Evolutionary conservation across 2,113 vertebrate genomes (phyloP).

Genomic region (Channa maculata): DNA sequence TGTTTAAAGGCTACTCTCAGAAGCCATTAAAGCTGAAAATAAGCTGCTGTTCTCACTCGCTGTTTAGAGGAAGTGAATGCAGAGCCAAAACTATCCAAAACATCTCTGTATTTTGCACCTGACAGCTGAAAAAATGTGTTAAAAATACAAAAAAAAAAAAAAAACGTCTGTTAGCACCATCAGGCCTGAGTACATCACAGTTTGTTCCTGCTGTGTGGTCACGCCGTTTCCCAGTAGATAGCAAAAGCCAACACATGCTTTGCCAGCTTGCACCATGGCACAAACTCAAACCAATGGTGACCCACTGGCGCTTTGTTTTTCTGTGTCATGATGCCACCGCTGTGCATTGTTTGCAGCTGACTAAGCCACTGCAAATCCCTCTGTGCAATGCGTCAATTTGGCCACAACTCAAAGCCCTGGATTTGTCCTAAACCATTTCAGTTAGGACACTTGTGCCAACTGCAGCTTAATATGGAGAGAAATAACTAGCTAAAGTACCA

Average conservation of each 20-base stretch:
- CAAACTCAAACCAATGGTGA: constrained; percentile 59
- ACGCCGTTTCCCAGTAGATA: constrained; percentile 36
- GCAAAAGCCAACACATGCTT: constrained; percentile 44
- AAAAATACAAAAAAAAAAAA: background rate
- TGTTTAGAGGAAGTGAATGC: background rate
- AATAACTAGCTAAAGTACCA: constrained; percentile 58
- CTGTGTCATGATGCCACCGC: constrained; percentile 69
- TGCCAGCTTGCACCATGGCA: constrained; percentile 43
- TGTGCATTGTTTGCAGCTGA: constrained; percentile 71
- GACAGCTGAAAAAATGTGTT: background rate
- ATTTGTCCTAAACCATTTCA: constrained; percentile 67
- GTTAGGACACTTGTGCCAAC: constrained; percentile 36
- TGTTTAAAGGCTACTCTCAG: background rate
- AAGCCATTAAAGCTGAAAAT: background rate
- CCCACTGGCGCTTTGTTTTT: constrained; percentile 71
- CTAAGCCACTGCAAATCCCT: constrained; percentile 71
- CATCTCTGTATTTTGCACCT: background rate
- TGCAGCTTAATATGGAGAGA: constrained; percentile 43
- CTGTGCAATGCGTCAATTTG: constrained; percentile 56
- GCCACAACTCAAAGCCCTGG: constrained; percentile 66
- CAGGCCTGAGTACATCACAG: background rate
- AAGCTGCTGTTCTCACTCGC: background rate
- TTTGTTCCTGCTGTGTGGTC: constrained; percentile 64
- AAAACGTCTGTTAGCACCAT: background rate
- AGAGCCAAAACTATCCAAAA: background rate